Conservation (phyloP, 2,888 invertebrate species). For the Lasioglossum marginatum region DNA sequence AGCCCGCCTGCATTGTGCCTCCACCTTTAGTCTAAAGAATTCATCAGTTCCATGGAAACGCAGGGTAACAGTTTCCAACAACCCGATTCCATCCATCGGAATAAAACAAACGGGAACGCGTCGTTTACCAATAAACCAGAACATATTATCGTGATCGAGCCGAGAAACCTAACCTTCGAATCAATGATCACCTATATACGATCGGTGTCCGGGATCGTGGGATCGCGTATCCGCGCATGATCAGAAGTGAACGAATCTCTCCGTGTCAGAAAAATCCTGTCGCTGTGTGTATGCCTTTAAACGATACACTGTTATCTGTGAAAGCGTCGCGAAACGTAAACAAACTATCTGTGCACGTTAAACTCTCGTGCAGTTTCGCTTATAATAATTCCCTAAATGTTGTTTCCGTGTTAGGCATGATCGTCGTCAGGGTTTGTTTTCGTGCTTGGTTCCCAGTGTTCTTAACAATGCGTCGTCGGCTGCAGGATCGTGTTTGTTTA, state of each 20-base stretch:
- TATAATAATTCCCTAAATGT: slow-evolving; percentile 9
- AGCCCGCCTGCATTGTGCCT: slow-evolving; percentile 32
- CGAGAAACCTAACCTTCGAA: slow-evolving; percentile 38
- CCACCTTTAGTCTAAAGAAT: slow-evolving; percentile 49
- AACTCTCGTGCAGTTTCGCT: slow-evolving; percentile 13
- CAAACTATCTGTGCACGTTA: slow-evolving; percentile 41
- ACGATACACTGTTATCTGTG: slow-evolving; percentile 49
- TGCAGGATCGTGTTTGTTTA: slow-evolving; percentile 32
- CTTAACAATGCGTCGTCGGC: slow-evolving; percentile 36
- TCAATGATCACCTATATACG: too few species aligned
- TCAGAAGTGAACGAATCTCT: slow-evolving; percentile 38
- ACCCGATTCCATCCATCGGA: neutral
- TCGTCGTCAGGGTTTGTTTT: slow-evolving; percentile 48
- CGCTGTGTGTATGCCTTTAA: slow-evolving; percentile 48
- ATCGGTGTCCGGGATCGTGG: slow-evolving; percentile 21
- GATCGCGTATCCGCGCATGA: slow-evolving; percentile 50
- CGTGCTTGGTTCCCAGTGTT: slow-evolving; percentile 28
- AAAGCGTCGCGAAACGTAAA: slow-evolving; percentile 48
- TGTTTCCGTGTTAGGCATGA: slow-evolving; percentile 38
- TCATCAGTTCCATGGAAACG: slow-evolving; percentile 55
- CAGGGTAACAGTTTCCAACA: slow-evolving; percentile 36
- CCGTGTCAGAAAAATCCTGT: slow-evolving; percentile 45
- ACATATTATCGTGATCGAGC: neutral
- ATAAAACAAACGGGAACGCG: slow-evolving; percentile 11
- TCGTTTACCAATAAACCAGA: neutral